A percentile compares a stretch with the other conserved stretches of the same genome.
These are phyloP conservation scores for Recurvirostra avosetta DNA, from an alignment of 2,113 vertebrate species.

Conservation along the genomic window DNA sequence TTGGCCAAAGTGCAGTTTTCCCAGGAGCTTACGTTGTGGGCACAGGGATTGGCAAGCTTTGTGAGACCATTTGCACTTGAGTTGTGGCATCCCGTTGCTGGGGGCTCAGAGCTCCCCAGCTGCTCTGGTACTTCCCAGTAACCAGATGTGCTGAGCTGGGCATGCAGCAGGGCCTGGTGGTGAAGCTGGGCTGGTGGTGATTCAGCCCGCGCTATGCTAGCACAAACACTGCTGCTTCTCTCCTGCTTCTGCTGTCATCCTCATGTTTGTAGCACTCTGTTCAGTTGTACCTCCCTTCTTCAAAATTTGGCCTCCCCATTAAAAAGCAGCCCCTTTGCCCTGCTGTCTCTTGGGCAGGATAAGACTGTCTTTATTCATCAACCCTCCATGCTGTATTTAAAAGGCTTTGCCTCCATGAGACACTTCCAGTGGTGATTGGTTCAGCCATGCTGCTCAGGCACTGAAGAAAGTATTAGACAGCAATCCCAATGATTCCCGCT, in stretches of 20 bases:
- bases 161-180: not conserved
- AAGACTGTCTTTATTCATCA: not conserved
- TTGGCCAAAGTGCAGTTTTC: not conserved
- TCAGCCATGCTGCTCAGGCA: not conserved
- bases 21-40: not conserved
- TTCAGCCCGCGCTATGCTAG: not conserved
- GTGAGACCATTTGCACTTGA: not conserved
- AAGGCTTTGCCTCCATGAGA: not conserved
- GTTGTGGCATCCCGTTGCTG: not conserved
- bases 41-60: not conserved
- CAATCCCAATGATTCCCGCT: not conserved
- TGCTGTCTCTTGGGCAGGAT: not conserved
- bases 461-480: not conserved
- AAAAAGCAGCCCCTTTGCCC: not conserved
- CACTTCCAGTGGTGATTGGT: not conserved
- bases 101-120: not conserved
- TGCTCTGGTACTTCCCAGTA: not conserved
- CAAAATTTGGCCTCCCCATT: not conserved
- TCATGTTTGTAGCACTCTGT: not conserved
- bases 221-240: not conserved
- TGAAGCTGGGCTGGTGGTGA: not conserved
- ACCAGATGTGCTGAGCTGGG: not conserved
- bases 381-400: not conserved
- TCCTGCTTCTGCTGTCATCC: not conserved
- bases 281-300: not conserved